Evolutionary conservation across 2,888 invertebrate species (phyloP).

Genomic region (Torymus tubicola): DNA sequence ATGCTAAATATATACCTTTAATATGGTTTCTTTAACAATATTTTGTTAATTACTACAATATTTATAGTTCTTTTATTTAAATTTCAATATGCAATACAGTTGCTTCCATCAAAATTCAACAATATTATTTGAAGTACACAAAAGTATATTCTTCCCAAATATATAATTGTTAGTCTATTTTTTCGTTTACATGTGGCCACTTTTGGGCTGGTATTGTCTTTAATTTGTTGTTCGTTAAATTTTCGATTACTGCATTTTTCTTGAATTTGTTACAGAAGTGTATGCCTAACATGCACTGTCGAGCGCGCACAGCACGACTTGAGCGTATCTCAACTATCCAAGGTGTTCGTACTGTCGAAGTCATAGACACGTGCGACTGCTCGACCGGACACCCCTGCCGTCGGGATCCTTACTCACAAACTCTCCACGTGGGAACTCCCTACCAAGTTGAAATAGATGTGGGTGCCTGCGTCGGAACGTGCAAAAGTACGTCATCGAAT

Average conservation of each 20-base stretch:
- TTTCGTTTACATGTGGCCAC: no score
- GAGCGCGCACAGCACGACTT: conserved; percentile 70
- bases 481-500: conserved; percentile 69
- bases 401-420: conserved; percentile 70
- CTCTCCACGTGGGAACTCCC: conserved; percentile 74
- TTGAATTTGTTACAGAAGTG: conserved; percentile 70
- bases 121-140: no score
- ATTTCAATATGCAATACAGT: no score
- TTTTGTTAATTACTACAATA: no score
- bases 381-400: conserved; percentile 69
- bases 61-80: no score
- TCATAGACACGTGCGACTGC: conserved; percentile 74
- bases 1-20: no score
- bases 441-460: conserved; percentile 74
- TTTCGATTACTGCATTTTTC: neutral
- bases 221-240: neutral
- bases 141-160: no score
- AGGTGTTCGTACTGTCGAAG: conserved; percentile 72
- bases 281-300: conserved; percentile 70
- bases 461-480: conserved; percentile 74
- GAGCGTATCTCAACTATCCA: conserved; percentile 74
- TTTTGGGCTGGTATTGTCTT: no score
- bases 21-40: no score
- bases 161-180: no score
- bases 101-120: no score